Evolutionary conservation across 2,888 invertebrate genomes (phyloP), one percentile per base, ranked within the genome.

Genomic region (Ecdyonurus torrentis): DNA sequence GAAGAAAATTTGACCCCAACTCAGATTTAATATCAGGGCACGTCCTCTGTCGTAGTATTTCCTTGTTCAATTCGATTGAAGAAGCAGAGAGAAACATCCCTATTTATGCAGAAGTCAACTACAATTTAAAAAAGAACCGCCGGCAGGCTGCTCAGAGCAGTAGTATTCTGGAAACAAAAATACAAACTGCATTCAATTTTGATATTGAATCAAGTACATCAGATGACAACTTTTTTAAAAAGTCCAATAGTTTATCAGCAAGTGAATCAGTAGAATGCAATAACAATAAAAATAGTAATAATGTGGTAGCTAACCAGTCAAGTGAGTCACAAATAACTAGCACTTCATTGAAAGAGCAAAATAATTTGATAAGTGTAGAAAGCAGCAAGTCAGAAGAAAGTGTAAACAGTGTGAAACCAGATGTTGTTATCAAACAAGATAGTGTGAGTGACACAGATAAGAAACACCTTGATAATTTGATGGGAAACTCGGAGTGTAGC

Each of bases 101-200:
- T 23, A 61, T 63, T 2, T 67, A 67, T 64, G 66, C 67, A 24
- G 50, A 60, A 22, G 66, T 67, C 52, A 66, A 67, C 59, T 67
- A 67, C 59, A 65, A 63, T 25, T 58, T 63, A 61, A 67, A 67
- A 58, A 66, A 63, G 52, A 67, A 67, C 52, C 63, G 66, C 55
- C 61, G 66, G 20, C 24, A 53, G 5, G 23, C 60, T 23, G 58
- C 18, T 23, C n/a, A 52, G 19, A 19, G 52, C 20, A 55, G 22
- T 7, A 55, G 55, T 22, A 22, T n/a, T n/a, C n/a, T n/a, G n/a
- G n/a, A n/a, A 37, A 37, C 37, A 37, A 37, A 5, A 10, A 15
- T 15, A 37, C 37, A 37, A 37, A 37, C 15, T 37, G 37, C 37
- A 37, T 37, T 37, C 37, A 37, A 37, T 37, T 37, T 37, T 37